A percentile compares a stretch with the other conserved stretches of the same genome.
phyloP scores from a whole-genome alignment of 2,113 vertebrate species.

The Oryzias curvinotus region DNA sequence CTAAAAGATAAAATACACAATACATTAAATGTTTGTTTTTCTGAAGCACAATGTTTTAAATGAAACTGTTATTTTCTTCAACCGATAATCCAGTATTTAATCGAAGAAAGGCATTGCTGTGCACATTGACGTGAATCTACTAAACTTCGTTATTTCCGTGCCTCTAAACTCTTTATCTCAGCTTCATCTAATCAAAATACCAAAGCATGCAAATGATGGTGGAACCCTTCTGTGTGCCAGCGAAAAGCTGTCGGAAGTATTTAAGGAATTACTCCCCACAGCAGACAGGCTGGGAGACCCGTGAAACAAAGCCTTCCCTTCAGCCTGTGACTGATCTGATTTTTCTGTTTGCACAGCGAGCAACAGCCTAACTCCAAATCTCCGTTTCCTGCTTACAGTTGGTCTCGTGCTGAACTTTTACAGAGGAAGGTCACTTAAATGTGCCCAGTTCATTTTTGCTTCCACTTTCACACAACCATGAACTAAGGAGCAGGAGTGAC shows the following conservation, averaged over 20 bases:
- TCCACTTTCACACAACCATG: background rate
- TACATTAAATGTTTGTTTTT: no score
- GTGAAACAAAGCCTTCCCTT: slow-evolving; percentile 43
- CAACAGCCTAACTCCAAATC: slow-evolving; percentile 23
- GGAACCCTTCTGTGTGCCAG: slow-evolving; percentile 22
- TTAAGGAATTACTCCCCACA: slow-evolving; percentile 43
- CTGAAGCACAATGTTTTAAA: no score
- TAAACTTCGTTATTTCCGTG: slow-evolving; percentile 12
- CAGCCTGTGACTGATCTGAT: slow-evolving; percentile 42
- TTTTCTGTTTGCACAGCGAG: slow-evolving; percentile 38
- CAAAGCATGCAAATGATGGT: slow-evolving; percentile 27
- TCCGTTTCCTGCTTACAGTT: slow-evolving; percentile 18
- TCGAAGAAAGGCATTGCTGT: background rate
- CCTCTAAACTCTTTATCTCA: background rate
- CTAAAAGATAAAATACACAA: no score
- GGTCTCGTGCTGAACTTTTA: slow-evolving; percentile 12
- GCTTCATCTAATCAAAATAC: slow-evolving; percentile 18
- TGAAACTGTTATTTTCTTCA: no score
- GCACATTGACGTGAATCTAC: background rate
- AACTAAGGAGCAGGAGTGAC: background rate
- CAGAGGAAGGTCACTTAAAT: background rate
- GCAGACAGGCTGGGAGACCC: slow-evolving; percentile 38
- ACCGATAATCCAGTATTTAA: background rate
- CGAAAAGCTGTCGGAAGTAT: slow-evolving; percentile 51
- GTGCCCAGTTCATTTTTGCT: background rate